Evolutionary conservation across 2,797 vertebrate species (phyloP), one percentile per base, ranked within the genome.

Genomic region (Apogon hyalosoma): DNA sequence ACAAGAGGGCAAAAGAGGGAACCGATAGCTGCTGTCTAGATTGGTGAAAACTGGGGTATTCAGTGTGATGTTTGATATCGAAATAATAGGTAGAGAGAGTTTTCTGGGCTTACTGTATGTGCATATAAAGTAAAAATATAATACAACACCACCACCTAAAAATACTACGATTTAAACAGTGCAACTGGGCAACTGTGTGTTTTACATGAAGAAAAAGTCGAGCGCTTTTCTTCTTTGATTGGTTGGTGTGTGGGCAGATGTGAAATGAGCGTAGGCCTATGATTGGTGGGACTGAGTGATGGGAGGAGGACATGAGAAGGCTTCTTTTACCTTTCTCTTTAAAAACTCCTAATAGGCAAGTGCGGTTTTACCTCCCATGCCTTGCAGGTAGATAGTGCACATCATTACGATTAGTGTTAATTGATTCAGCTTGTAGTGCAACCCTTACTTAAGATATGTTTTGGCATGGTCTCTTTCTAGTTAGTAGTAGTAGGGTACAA

Each of bases 361-460:
- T 84, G 28, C 80, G 79, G 77, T 72, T 87, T 45, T 51, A 79
- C 71, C 85, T 70, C 74, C 82, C 79, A 81, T 82, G 87, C 86
- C 87, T 85, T 48, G 82, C 73, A 74, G 80, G 82, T 79, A 89
- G 89, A 90, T 92, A 94, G 92, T 91, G 91, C 91, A 93, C 92
- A 90, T 88, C 64, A 39, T 84, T 90, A 83, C 73, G 84, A 90
- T 92, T 93, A 92, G 89, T 94, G 93, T 93, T 93, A 89, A 89
- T 78, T 55, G 82, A 90, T 86, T 92, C 81, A 73, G 77, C 86
- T 84, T 88, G 88, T 91, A 93, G 93, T 93, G 92, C 92, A 93
- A 93, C 87, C 83, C 80, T 89, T 83, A 73, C 83, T 84, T 70
- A 72, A 81, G 88, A 90, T 77, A 79, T 74, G 81, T 92, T 89